These are phyloP conservation scores for Embidobia sp. DNA, from an alignment of 2,888 invertebrate genomes.

Conservation along the genomic window DNA sequence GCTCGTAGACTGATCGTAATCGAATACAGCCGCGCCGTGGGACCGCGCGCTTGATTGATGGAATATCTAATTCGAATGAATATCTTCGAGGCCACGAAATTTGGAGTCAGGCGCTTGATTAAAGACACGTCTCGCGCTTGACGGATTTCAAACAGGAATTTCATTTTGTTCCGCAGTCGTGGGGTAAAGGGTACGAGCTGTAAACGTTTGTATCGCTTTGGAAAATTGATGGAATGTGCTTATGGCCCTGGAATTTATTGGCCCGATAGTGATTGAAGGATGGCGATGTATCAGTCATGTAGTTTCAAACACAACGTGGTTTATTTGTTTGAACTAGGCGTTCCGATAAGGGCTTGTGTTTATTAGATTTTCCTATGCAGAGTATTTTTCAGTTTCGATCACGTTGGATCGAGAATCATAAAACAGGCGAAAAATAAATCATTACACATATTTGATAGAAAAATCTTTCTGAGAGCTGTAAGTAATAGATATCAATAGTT, in stretches of 20 bases:
- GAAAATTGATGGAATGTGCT: conserved; percentile 55
- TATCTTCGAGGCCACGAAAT: conserved; percentile 47
- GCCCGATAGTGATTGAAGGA: conserved; percentile 15
- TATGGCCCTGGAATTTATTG: conserved; percentile 14
- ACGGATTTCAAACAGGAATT: conserved; percentile 48
- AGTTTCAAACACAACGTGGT: conserved; percentile 9
- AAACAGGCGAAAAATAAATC: no score
- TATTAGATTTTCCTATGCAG: no score
- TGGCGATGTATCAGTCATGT: conserved; percentile 9
- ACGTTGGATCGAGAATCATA: no score
- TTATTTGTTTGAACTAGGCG: no score
- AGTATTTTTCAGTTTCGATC: no score
- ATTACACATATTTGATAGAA: no score
- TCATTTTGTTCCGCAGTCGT: conserved; percentile 38
- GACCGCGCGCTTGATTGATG: conserved; percentile 51
- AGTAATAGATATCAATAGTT: no score
- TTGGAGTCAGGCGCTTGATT: conserved; percentile 40
- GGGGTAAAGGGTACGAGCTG: conserved; percentile 24
- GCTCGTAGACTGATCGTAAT: conserved; percentile 46
- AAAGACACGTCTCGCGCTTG: conserved; percentile 48
- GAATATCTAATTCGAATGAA: conserved; percentile 57
- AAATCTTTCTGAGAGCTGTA: no score
- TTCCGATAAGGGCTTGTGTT: no score
- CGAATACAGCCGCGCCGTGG: conserved; percentile 36
- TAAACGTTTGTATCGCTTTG: conserved; percentile 13